Evolutionary conservation across 2,797 vertebrate genomes (phyloP).

Genomic region (Falco rusticolus): DNA sequence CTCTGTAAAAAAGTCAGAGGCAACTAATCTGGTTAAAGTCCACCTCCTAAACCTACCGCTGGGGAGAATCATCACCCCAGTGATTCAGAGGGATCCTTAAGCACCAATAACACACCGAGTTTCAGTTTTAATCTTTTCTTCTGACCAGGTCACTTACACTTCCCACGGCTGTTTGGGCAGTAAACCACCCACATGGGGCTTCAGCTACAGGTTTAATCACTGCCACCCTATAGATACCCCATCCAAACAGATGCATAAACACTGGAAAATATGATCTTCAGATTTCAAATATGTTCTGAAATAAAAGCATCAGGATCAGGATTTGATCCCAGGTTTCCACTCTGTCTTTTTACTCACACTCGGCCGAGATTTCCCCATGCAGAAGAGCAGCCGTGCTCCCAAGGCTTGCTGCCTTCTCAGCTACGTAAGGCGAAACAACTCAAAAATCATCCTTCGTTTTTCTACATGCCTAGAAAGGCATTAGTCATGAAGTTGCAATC

Average conservation of each 20-base stretch:
- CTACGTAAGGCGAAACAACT: accelerated
- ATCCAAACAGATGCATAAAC: not conserved
- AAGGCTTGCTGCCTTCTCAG: not conserved
- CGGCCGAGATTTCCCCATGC: not conserved
- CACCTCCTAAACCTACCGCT: not conserved
- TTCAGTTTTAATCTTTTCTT: not conserved
- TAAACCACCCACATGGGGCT: not conserved
- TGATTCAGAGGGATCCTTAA: not conserved
- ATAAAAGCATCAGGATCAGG: not conserved
- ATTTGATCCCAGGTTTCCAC: not conserved
- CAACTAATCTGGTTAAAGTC: not conserved
- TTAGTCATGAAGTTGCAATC: accelerated
- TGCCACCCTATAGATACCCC: not conserved
- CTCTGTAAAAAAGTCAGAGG: not conserved
- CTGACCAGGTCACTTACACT: not conserved
- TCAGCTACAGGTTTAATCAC: not conserved
- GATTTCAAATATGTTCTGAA: not conserved
- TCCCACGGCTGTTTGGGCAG: not conserved
- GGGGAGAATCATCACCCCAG: not conserved
- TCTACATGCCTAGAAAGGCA: not conserved
- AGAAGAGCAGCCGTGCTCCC: not conserved
- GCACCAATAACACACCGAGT: not conserved
- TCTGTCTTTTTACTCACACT: not conserved
- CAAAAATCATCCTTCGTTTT: not conserved
- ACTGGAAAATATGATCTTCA: not conserved